phyloP scores from a whole-genome alignment of 2,888 invertebrate genomes.

The Penaeus monodon region DNA sequence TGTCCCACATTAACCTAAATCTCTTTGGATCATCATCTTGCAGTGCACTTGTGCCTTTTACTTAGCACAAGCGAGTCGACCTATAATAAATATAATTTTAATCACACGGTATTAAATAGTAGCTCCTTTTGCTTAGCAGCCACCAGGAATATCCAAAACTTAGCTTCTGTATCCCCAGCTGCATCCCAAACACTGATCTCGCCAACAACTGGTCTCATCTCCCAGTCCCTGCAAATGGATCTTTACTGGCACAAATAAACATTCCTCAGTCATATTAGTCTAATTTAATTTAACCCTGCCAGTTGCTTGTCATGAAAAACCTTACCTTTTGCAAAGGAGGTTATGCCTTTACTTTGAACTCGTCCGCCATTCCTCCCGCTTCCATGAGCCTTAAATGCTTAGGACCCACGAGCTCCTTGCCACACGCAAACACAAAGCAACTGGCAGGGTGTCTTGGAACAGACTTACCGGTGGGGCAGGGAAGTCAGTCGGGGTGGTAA shows the following conservation, averaged over 20 bases:
- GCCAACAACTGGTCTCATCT: slow-evolving; percentile 15
- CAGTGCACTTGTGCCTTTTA: slow-evolving; percentile 23
- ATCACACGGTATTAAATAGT: slow-evolving; percentile 18
- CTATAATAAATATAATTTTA: slow-evolving; percentile 2
- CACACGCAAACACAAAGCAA: slow-evolving; percentile 20
- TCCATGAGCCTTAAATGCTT: slow-evolving; percentile 1
- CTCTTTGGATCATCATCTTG: not conserved
- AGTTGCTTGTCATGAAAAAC: slow-evolving; percentile 47
- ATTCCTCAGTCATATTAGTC: slow-evolving; percentile 57
- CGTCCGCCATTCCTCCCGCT: not conserved
- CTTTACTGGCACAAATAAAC: slow-evolving; percentile 49
- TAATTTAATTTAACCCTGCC: slow-evolving; percentile 61
- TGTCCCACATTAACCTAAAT: slow-evolving; percentile 40
- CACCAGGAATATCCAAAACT: slow-evolving; percentile 45
- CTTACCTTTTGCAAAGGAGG: slow-evolving; percentile 45
- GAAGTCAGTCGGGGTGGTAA: slow-evolving; percentile 56
- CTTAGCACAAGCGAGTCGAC: slow-evolving; percentile 9
- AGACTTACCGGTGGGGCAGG: slow-evolving; percentile 61
- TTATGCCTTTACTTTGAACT: not conserved
- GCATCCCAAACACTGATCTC: not conserved
- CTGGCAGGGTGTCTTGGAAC: slow-evolving; percentile 61
- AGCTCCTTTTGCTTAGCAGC: slow-evolving; percentile 17
- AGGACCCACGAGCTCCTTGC: slow-evolving; percentile 1
- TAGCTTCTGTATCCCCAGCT: slow-evolving; percentile 32
- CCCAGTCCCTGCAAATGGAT: slow-evolving; percentile 44